Percentiles rank a stretch among this genome's conserved stretches.
phyloP scores from a whole-genome alignment of 2,797 vertebrate species.

The Otolemur crassicaudatus region DNA sequence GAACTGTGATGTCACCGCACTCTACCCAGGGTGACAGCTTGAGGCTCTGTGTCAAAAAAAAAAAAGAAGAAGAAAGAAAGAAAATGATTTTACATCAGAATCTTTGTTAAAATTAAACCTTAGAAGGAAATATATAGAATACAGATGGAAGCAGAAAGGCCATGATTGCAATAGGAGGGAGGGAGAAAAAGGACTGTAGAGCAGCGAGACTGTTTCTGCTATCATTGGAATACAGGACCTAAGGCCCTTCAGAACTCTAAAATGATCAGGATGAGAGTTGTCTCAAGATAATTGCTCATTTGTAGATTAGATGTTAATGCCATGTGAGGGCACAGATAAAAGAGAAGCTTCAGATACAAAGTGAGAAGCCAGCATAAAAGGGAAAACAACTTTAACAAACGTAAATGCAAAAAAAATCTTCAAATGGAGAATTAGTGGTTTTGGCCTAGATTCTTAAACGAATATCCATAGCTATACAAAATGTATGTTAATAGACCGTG shows the following conservation, averaged over 20 bases:
- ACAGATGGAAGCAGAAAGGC: background rate
- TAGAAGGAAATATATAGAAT: background rate
- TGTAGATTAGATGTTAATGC: background rate
- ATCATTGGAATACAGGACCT: background rate
- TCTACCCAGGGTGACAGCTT: too few relatives aligned
- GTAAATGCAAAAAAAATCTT: background rate
- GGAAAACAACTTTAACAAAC: background rate
- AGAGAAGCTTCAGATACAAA: background rate
- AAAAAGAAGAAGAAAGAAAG: too few relatives aligned
- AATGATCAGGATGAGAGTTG: background rate
- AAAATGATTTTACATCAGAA: background rate
- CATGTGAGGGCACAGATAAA: background rate
- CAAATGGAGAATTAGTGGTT: background rate
- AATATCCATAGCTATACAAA: background rate
- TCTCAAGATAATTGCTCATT: background rate
- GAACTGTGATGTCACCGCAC: too few relatives aligned
- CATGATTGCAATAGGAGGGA: background rate
- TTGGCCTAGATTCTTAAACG: background rate
- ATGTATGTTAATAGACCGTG: background rate
- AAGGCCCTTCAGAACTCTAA: background rate
- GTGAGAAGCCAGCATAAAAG: background rate
- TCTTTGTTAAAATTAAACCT: background rate
- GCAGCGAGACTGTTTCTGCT: background rate
- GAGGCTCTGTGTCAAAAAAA: too few relatives aligned
- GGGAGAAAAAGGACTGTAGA: background rate